Conservation (phyloP, 2,888 invertebrate genomes). For the Zhengitettix transpicula region DNA sequence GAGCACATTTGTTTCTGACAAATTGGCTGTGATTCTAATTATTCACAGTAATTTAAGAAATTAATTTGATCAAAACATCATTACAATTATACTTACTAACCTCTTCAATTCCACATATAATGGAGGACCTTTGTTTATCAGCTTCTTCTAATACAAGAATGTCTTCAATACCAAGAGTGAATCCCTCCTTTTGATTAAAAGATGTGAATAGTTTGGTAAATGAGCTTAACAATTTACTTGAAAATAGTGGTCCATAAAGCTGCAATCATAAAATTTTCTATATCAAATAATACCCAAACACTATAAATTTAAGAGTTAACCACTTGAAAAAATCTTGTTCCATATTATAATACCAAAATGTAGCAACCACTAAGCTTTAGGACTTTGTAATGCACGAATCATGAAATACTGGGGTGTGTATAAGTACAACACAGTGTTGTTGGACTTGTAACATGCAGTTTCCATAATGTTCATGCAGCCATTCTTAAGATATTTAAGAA, state of each 20-base stretch:
- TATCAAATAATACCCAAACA: no score
- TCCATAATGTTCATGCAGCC: no score
- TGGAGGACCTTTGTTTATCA: slow-evolving; percentile 52
- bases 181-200: slow-evolving; percentile 80
- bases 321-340: no score
- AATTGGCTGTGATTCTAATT: neutral
- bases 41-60: neutral
- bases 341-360: no score
- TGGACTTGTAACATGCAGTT: no score
- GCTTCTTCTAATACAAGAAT: slow-evolving; percentile 66
- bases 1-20: no score
- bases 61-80: neutral
- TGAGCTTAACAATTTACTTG: slow-evolving; percentile 67
- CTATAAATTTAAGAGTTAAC: no score
- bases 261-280: slow-evolving; percentile 21
- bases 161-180: slow-evolving; percentile 89
- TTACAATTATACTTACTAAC: slow-evolving; percentile 12
- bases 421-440: no score
- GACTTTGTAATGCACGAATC: no score
- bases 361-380: no score
- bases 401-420: no score
- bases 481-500: no score
- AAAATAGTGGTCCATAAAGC: slow-evolving; percentile 78
- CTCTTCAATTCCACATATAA: slow-evolving; percentile 39
- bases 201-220: slow-evolving; percentile 85